Conservation (phyloP, 1,140 invertebrate species). For the Myzus persicae region DNA sequence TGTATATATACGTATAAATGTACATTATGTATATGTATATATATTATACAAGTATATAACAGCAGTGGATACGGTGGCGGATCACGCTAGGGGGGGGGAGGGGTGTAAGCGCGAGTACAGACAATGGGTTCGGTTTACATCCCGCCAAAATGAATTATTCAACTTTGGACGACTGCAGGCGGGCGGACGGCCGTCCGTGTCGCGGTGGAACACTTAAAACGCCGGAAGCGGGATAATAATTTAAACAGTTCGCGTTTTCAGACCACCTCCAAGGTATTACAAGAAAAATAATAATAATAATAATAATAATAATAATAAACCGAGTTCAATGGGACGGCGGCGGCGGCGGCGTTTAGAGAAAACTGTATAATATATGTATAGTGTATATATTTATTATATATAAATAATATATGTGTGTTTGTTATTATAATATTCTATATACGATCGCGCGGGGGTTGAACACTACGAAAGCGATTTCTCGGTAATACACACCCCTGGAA, state of each 20-base stretch:
- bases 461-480: not conserved
- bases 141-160: slow-evolving; percentile 55
- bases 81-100: rapidly evolving
- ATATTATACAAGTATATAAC: not conserved
- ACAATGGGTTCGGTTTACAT: slow-evolving; percentile 56
- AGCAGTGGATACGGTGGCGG: no score
- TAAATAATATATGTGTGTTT: not conserved
- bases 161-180: slow-evolving; percentile 29
- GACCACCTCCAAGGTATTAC: slow-evolving; percentile 43
- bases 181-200: not conserved
- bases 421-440: not conserved
- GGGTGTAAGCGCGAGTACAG: not conserved
- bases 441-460: not conserved
- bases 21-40: not conserved
- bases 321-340: not conserved
- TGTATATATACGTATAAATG: not conserved
- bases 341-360: not conserved
- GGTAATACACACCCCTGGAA: not conserved
- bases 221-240: slow-evolving; percentile 58
- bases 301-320: slow-evolving; percentile 26
- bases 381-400: not conserved
- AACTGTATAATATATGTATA: not conserved
- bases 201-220: slow-evolving; percentile 52
- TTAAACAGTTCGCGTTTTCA: slow-evolving; percentile 55
- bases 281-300: slow-evolving; percentile 40